Evolutionary conservation across 53 echinoderm and acorn worm genomes (phyloP).

Genomic region (Astropecten irregularis): DNA sequence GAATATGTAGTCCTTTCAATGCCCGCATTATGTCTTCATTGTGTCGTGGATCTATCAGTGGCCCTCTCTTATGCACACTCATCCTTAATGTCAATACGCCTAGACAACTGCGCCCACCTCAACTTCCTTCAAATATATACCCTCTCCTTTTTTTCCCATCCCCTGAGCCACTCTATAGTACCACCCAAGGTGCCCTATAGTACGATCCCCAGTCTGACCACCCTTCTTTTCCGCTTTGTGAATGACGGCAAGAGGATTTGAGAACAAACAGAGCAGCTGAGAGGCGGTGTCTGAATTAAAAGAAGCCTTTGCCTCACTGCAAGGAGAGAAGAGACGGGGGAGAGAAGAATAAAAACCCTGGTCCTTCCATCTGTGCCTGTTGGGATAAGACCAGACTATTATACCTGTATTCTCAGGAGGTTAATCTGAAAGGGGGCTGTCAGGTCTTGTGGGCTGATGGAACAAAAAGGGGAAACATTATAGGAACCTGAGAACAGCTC

Average conservation of each 20-base stretch:
- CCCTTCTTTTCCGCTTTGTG: neutral
- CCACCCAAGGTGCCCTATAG: conserved; percentile 2
- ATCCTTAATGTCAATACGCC: conserved; percentile 1
- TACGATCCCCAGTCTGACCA: neutral
- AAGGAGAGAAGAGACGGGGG: too few relatives aligned
- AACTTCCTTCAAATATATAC: neutral
- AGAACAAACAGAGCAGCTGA: neutral
- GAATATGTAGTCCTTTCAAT: neutral
- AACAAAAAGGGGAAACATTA: too few relatives aligned
- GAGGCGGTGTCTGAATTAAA: neutral
- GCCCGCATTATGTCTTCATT: neutral
- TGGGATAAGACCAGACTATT: too few relatives aligned
- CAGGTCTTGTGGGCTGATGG: too few relatives aligned
- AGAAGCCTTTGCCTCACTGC: neutral
- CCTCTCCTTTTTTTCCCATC: too few relatives aligned
- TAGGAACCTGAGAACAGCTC: too few relatives aligned
- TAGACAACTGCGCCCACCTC: neutral
- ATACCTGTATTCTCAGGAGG: too few relatives aligned
- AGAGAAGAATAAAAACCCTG: too few relatives aligned
- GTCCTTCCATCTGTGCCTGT: too few relatives aligned
- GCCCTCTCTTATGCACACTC: neutral
- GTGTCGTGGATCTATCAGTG: neutral
- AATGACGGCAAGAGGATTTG: neutral
- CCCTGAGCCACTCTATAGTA: neutral
- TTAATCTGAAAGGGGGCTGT: too few relatives aligned